phyloP scores from a whole-genome alignment of 2,797 vertebrate species.

The Melanotaenia boesemani region DNA sequence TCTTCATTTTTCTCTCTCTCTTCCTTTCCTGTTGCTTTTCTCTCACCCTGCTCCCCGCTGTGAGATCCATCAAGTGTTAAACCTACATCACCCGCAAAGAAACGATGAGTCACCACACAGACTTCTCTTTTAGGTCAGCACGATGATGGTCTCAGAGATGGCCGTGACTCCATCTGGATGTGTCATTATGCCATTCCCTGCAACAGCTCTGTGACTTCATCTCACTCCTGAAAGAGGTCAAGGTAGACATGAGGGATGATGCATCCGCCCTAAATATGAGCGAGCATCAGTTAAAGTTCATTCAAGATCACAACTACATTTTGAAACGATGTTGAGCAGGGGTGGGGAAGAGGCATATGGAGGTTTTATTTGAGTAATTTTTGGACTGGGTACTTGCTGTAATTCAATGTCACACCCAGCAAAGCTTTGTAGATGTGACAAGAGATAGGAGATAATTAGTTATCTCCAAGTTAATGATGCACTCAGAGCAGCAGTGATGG shows the following conservation, averaged over 20 bases:
- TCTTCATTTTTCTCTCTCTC: conserved; percentile 1
- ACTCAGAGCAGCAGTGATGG: conserved; percentile 53
- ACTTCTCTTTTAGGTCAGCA: conserved; percentile 42
- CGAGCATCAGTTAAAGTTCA: background rate
- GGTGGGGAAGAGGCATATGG: background rate
- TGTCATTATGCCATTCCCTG: conserved; percentile 69
- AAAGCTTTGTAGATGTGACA: conserved; percentile 44
- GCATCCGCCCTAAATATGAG: conserved; percentile 28
- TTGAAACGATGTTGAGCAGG: background rate
- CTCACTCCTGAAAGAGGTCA: conserved; percentile 26
- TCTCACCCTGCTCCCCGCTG: conserved; percentile 22
- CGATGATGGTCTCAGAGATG: conserved; percentile 47
- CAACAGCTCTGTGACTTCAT: conserved; percentile 64
- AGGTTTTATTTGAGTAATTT: background rate
- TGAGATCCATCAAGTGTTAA: conserved; percentile 62
- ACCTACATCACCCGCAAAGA: conserved; percentile 59
- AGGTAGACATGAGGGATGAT: background rate
- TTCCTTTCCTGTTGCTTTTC: background rate
- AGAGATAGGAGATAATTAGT: conserved; percentile 59
- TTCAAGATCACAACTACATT: background rate
- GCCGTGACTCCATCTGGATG: conserved; percentile 61
- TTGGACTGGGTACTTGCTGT: conserved; percentile 7
- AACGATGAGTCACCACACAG: conserved; percentile 64
- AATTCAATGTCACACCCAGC: conserved; percentile 27
- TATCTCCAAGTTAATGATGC: conserved; percentile 63